Evolutionary conservation across 1,140 invertebrate species (phyloP).

Genomic region (Dufourea novaeangliae): DNA sequence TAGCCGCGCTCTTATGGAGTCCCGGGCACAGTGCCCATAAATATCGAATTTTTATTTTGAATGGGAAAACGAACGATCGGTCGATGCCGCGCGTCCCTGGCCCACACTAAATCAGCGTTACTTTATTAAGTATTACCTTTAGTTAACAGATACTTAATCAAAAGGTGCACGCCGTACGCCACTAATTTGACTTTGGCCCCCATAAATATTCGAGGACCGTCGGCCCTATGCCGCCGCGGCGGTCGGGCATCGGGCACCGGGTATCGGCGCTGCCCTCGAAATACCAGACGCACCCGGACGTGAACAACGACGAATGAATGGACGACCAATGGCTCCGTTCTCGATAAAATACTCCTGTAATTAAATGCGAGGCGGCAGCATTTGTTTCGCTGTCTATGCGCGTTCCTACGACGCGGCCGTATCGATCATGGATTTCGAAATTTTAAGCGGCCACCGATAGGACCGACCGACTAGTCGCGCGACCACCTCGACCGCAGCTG

Average conservation of each 20-base stretch:
- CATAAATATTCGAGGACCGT: constrained; percentile 80
- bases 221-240: constrained; percentile 36
- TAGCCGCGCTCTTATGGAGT: constrained; percentile 35
- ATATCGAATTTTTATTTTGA: constrained; percentile 82
- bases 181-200: constrained; percentile 83
- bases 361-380: constrained; percentile 78
- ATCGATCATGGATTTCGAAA: constrained; percentile 62
- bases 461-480: constrained; percentile 11
- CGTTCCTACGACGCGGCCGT: constrained; percentile 51
- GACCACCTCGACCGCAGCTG: not conserved
- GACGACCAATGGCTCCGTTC: constrained; percentile 75
- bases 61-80: constrained; percentile 80
- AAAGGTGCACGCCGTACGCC: constrained; percentile 82
- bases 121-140: constrained; percentile 83
- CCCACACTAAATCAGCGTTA: constrained; percentile 81
- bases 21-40: constrained; percentile 74
- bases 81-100: constrained; percentile 70
- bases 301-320: constrained; percentile 61
- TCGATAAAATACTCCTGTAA: constrained; percentile 82
- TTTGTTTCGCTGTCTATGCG: constrained; percentile 74
- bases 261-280: constrained; percentile 66
- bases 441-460: constrained; percentile 49
- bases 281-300: constrained; percentile 73
- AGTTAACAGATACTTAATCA: constrained; percentile 83
- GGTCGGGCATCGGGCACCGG: constrained; percentile 32